A percentile compares a stretch with the other conserved stretches of the same genome.
Evolutionary conservation across 2,888 invertebrate species (phyloP).

Genomic region (Rhynchonema sp.): DNA sequence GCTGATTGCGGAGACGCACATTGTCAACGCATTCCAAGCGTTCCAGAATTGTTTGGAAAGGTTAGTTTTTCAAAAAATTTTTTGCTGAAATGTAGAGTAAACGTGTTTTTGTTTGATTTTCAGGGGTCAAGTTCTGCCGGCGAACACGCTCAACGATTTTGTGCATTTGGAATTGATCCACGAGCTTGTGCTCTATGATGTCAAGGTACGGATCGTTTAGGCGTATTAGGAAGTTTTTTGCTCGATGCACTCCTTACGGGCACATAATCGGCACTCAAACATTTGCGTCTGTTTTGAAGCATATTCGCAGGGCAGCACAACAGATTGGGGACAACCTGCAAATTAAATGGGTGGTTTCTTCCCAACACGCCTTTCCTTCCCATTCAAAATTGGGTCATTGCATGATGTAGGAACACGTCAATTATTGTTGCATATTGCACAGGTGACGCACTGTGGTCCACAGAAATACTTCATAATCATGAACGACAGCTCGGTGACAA

Average conservation of each 20-base stretch:
- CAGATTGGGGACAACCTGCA: too few relatives aligned
- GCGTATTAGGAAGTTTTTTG: too few relatives aligned
- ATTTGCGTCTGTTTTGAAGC: too few relatives aligned
- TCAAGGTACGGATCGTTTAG: too few relatives aligned
- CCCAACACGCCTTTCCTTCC: too few relatives aligned
- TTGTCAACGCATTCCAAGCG: constrained; percentile 60
- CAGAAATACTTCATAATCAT: constrained; percentile 76
- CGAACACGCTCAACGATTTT: constrained; percentile 67
- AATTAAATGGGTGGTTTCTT: too few relatives aligned
- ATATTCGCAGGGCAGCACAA: too few relatives aligned
- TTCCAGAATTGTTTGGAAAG: constrained; percentile 77
- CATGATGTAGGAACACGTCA: too few relatives aligned
- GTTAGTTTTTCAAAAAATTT: constrained; percentile 31
- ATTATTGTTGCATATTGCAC: too few relatives aligned
- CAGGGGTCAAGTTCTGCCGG: constrained; percentile 75
- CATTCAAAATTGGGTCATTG: too few relatives aligned
- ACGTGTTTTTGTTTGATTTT: constrained; percentile 8
- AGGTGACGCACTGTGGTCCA: constrained; percentile 69
- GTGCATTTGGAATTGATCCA: constrained; percentile 74
- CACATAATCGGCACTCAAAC: too few relatives aligned
- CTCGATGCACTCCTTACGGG: too few relatives aligned
- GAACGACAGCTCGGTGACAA: constrained; percentile 69
- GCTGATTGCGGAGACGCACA: constrained; percentile 71
- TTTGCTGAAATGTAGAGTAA: not conserved
- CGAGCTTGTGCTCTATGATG: constrained; percentile 64